Percentiles rank a stretch among this genome's conserved stretches.
Conservation (phyloP, 2,797 vertebrate genomes). For the Myotis planiceps region DNA sequence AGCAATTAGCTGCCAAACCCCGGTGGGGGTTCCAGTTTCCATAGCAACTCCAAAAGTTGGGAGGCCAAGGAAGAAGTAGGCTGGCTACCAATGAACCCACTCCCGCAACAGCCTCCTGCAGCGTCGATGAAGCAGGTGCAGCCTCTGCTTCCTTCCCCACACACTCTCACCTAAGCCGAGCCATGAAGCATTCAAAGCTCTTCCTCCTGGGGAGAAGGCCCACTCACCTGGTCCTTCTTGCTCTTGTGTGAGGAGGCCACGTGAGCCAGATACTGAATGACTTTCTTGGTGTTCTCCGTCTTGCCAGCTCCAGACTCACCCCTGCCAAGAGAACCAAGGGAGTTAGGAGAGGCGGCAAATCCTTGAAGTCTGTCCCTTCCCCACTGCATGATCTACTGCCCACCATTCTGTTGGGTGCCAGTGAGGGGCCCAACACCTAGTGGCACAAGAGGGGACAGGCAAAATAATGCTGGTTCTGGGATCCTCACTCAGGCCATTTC, state of each 20-base stretch:
- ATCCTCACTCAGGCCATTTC: conserved; percentile 8
- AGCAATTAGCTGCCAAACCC: not conserved
- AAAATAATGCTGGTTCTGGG: not conserved
- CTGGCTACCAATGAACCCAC: not conserved
- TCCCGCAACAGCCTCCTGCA: not conserved
- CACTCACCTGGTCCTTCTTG: conserved; percentile 98
- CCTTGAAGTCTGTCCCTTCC: not conserved
- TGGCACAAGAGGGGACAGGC: not conserved
- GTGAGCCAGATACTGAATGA: conserved; percentile 98
- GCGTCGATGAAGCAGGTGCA: not conserved
- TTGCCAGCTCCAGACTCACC: conserved; percentile 99
- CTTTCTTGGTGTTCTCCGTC: conserved; percentile 99
- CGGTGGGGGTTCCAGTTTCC: not conserved
- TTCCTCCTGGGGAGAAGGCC: not conserved
- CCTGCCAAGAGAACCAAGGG: conserved; percentile 84
- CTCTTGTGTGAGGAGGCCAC: conserved; percentile 98
- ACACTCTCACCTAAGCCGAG: not conserved
- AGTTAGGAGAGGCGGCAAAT: not conserved
- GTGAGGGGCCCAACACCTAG: not conserved
- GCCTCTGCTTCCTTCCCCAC: not conserved
- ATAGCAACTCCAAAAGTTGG: not conserved
- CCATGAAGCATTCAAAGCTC: not conserved
- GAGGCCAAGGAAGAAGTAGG: not conserved
- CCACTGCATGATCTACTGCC: rapidly evolving
- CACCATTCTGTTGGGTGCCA: not conserved